Evolutionary conservation across 2,888 invertebrate species (phyloP).

Genomic region (Branchipolynoe longqiensis): DNA sequence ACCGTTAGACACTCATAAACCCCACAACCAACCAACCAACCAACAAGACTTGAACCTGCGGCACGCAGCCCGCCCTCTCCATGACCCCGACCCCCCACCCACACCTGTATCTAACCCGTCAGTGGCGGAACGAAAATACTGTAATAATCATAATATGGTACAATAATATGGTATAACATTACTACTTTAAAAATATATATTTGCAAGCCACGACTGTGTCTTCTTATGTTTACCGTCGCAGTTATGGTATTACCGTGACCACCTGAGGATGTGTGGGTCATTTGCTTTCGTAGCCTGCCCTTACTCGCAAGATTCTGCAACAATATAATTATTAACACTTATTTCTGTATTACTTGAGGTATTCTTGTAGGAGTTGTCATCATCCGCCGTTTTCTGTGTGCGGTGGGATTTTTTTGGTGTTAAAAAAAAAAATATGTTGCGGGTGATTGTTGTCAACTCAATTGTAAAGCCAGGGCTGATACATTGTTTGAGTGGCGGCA

Average conservation of each 20-base stretch:
- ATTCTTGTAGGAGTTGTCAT: no score
- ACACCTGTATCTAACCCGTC: slow-evolving; percentile 23
- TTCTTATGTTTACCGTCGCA: background rate
- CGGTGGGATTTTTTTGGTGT: no score
- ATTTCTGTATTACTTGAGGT: no score
- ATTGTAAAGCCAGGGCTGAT: no score
- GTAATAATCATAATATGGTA: background rate
- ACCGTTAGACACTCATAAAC: background rate
- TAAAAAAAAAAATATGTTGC: no score
- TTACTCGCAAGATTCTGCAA: no score
- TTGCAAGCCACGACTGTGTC: background rate
- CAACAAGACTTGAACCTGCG: slow-evolving; percentile 47
- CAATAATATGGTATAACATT: background rate
- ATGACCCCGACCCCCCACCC: slow-evolving; percentile 16
- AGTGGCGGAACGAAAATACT: background rate
- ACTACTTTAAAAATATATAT: background rate
- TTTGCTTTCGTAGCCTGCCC: no score
- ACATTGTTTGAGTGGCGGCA: no score
- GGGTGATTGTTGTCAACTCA: no score
- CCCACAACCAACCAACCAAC: slow-evolving; percentile 38
- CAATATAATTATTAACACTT: no score
- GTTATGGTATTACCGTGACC: background rate
- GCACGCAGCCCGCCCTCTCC: slow-evolving; percentile 33
- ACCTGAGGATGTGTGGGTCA: background rate
- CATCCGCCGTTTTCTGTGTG: no score